Conservation (phyloP, 2,797 vertebrate genomes). For the Alca torda region DNA sequence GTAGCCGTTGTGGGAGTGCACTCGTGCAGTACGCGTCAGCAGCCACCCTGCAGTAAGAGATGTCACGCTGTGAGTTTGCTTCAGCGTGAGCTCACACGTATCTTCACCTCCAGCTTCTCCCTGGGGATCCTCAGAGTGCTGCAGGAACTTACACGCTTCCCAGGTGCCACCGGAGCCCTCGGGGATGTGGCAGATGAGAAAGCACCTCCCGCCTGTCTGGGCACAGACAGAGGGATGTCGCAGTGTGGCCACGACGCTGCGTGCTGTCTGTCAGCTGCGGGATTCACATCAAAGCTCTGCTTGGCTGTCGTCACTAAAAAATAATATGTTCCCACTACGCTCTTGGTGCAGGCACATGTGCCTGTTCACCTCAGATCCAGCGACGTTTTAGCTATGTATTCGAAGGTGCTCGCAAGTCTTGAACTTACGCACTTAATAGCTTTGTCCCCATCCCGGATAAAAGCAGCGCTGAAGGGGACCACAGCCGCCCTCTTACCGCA, state of each 20-base stretch:
- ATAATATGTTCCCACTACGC: background rate
- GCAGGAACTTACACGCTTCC: background rate
- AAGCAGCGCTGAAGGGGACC: background rate
- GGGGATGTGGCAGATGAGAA: background rate
- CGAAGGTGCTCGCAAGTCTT: background rate
- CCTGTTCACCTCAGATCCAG: background rate
- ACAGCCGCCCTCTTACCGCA: background rate
- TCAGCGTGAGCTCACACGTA: fast-evolving
- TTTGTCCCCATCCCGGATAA: background rate
- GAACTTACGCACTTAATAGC: background rate
- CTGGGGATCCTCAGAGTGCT: background rate
- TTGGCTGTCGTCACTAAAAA: background rate
- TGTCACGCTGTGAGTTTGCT: background rate
- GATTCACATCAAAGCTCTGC: background rate
- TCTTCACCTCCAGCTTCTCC: background rate
- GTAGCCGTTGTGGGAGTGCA: background rate
- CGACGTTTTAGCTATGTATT: background rate
- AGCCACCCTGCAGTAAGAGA: background rate
- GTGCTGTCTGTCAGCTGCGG: background rate
- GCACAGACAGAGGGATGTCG: background rate
- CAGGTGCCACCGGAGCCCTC: background rate
- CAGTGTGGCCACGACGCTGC: background rate
- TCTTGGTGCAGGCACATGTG: fast-evolving
- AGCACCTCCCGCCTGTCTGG: background rate
- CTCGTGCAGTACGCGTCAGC: background rate